These are phyloP conservation scores for Crioceris asparagi DNA, from an alignment of 2,888 invertebrate species.

Conservation along the genomic window DNA sequence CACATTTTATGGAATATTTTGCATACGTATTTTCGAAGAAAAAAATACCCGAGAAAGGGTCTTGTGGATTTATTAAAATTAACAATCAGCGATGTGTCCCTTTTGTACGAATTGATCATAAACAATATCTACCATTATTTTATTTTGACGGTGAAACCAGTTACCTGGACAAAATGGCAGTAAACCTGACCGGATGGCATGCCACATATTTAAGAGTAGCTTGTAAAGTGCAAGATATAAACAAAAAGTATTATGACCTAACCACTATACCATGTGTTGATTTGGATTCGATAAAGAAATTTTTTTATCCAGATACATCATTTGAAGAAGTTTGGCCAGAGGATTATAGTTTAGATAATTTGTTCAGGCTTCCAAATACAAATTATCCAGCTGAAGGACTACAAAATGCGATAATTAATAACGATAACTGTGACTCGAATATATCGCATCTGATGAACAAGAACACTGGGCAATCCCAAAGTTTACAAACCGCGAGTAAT, in stretches of 20 bases:
- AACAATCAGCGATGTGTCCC: slow-evolving; percentile 9
- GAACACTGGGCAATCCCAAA: no score
- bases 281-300: slow-evolving; percentile 9
- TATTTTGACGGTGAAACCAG: slow-evolving; percentile 13
- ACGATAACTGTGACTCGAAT: no score
- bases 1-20: slow-evolving; percentile 9
- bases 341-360: no score
- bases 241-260: slow-evolving; percentile 6
- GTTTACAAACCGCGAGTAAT: no score
- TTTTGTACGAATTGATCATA: slow-evolving; percentile 4
- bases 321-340: slow-evolving; percentile 9
- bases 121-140: slow-evolving; percentile 11
- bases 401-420: no score
- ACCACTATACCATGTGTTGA: slow-evolving; percentile 5
- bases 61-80: slow-evolving; percentile 12
- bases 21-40: slow-evolving; percentile 4
- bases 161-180: slow-evolving; percentile 9
- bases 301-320: slow-evolving; percentile 9
- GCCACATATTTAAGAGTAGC: slow-evolving; percentile 11
- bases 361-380: no score
- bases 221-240: slow-evolving; percentile 14
- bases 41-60: slow-evolving; percentile 2
- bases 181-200: slow-evolving; percentile 11
- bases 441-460: no score
- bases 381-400: no score